These are phyloP conservation scores for Scomber colias DNA, from an alignment of 2,113 vertebrate species.

Conservation along the genomic window DNA sequence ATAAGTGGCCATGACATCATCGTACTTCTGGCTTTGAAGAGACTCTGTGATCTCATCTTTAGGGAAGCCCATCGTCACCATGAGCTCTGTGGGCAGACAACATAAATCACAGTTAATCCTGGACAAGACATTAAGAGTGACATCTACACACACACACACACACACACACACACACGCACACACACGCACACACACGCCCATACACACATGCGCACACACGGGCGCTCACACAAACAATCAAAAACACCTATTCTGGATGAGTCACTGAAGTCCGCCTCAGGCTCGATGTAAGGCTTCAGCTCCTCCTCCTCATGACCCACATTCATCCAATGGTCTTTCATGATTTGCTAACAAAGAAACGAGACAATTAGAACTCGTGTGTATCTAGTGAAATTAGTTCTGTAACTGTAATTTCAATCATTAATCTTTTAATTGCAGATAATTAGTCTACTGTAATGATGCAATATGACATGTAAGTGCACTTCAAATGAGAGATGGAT, in stretches of 20 bases:
- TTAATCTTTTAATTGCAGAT: background rate
- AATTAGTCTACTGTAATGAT: slow-evolving; percentile 7
- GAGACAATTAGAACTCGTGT: slow-evolving; percentile 1
- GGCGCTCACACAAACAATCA: background rate
- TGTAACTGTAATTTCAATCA: background rate
- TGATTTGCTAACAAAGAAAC: slow-evolving; percentile 91
- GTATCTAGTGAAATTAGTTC: background rate
- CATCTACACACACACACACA: background rate
- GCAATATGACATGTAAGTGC: background rate
- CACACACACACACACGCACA: slow-evolving; percentile 63
- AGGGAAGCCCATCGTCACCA: slow-evolving; percentile 98
- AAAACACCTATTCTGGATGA: slow-evolving; percentile 92
- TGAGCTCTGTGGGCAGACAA: slow-evolving; percentile 88
- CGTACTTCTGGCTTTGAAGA: slow-evolving; percentile 93
- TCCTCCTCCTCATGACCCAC: slow-evolving; percentile 96
- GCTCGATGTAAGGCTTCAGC: slow-evolving; percentile 93
- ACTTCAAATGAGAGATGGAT: background rate
- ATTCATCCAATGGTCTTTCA: slow-evolving; percentile 99
- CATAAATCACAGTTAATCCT: slow-evolving; percentile 3
- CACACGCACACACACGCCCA: slow-evolving; percentile 54
- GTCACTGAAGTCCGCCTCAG: slow-evolving; percentile 94
- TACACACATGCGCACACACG: slow-evolving; percentile 67
- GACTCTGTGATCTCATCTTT: slow-evolving; percentile 97
- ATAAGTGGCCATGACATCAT: slow-evolving; percentile 98
- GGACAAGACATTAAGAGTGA: background rate